Base-by-base conservation (phyloP, 2,888 invertebrate genomes). In the Dimorphilus gyrociliatus region DNA sequence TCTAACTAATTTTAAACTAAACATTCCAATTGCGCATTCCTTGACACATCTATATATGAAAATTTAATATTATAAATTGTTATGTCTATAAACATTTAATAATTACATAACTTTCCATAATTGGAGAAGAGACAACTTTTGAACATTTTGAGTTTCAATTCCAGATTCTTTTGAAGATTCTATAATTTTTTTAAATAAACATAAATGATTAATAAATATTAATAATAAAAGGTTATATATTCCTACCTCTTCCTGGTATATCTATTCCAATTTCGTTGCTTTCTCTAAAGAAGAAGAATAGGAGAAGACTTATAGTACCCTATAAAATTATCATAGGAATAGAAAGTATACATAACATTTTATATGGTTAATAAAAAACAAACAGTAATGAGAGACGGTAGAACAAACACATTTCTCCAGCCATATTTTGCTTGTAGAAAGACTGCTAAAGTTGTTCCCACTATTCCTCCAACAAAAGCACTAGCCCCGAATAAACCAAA, bases 401-500 rank as follows among this genome's bases (percentile, higher is more conserved):
- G 45, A 8, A 59, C 36, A 39, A 57, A 62, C 6, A 59, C 60
- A 37, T 47, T 43, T 30, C 60, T 48, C 65, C 65, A 66, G 3
- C 62, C 61, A 44, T 56, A 59, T 2, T 36, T 35, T 16, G 46
- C 48, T 35, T 63, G 60, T 10, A 65, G 38, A 38, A 53, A 59
- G 3, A 63, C 64, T 1, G 65, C 64, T 6, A 65, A 35, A 16
- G 51, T 51, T 3, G 65, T 63, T 16, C 65, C 65, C 8, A 57
- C 38, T 18, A 65, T 54, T 16, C 66, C 65, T 15, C 66, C 66
- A 27, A 55, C 61, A 47, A 63, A 67, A 3, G 63, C 63, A 39
- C 63, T 61, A 1, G 66, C 66, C 2, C 65, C 64, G 42, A 64
- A 60, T 24, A 64, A 42, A 10, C 67, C 66, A 45, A 67, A 60